Percentiles rank a stretch among this genome's conserved stretches.
These are phyloP conservation scores for Silurus aristotelis DNA, from an alignment of 2,797 vertebrate genomes.

Conservation along the genomic window DNA sequence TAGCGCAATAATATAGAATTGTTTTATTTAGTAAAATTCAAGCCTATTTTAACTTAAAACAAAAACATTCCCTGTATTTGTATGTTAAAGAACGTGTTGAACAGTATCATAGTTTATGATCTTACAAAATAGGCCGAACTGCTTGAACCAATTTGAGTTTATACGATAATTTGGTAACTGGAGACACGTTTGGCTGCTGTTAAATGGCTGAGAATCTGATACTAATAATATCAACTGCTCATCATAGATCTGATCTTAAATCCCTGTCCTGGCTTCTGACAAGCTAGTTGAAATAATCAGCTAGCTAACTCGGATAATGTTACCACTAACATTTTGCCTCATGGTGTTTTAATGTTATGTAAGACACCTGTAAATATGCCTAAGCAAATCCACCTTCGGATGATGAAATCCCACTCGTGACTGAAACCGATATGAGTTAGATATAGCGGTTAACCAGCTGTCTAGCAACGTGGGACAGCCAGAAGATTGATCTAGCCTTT, in stretches of 20 bases:
- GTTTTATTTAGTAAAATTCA: background rate
- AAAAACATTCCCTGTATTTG: background rate
- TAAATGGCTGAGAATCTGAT: background rate
- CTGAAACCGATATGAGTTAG: background rate
- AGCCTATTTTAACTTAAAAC: background rate
- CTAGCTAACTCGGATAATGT: background rate
- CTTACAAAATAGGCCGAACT: background rate
- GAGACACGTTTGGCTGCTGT: constrained; percentile 14
- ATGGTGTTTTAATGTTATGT: background rate
- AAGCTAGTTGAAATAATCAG: background rate
- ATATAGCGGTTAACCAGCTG: background rate
- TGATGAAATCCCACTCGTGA: background rate
- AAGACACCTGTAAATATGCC: background rate
- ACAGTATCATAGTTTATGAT: background rate
- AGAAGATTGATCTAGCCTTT: background rate
- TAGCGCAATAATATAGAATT: background rate
- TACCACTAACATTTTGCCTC: background rate
- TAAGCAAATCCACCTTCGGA: background rate
- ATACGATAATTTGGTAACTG: background rate
- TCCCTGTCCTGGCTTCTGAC: background rate
- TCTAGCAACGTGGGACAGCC: background rate
- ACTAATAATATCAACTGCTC: background rate
- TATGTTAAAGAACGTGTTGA: background rate
- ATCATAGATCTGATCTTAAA: background rate
- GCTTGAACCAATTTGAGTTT: background rate